Evolutionary conservation across 2,888 invertebrate species (phyloP).

Genomic region (Candidula unifasciata): DNA sequence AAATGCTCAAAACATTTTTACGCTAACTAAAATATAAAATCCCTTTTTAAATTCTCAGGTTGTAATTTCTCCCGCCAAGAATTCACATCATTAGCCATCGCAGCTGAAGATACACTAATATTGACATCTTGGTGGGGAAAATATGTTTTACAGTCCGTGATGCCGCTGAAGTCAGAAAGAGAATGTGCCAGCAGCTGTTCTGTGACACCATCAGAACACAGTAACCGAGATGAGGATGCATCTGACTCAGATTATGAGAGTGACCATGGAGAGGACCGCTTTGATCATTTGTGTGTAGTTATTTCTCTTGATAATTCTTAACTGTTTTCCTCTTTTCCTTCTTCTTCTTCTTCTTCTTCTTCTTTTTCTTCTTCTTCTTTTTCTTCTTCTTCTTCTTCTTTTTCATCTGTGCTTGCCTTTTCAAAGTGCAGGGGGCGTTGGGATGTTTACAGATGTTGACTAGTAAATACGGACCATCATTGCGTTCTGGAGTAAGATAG

Average conservation of each 20-base stretch:
- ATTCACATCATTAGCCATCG: neutral
- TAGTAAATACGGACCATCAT: too few relatives aligned
- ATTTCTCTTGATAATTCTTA: neutral
- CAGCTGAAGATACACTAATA: neutral
- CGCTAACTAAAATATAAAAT: neutral
- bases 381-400: too few relatives aligned
- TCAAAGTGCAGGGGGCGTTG: too few relatives aligned
- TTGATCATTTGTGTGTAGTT: constrained; percentile 52
- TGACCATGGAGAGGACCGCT: constrained; percentile 62
- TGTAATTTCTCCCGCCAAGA: neutral
- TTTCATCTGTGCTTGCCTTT: too few relatives aligned
- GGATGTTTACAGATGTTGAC: too few relatives aligned
- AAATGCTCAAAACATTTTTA: too few relatives aligned
- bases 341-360: neutral
- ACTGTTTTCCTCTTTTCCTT: neutral
- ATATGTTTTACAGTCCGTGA: neutral
- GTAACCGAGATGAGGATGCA: constrained; percentile 66
- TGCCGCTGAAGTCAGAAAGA: neutral
- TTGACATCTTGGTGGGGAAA: neutral
- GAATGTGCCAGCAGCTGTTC: constrained; percentile 66
- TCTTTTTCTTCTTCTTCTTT: neutral
- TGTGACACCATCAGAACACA: constrained; percentile 69
- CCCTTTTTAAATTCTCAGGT: neutral
- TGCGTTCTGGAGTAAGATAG: too few relatives aligned
- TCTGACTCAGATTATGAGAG: constrained; percentile 72